Evolutionary conservation across 2,888 invertebrate species (phyloP).

Genomic region (Alcis repandata): DNA sequence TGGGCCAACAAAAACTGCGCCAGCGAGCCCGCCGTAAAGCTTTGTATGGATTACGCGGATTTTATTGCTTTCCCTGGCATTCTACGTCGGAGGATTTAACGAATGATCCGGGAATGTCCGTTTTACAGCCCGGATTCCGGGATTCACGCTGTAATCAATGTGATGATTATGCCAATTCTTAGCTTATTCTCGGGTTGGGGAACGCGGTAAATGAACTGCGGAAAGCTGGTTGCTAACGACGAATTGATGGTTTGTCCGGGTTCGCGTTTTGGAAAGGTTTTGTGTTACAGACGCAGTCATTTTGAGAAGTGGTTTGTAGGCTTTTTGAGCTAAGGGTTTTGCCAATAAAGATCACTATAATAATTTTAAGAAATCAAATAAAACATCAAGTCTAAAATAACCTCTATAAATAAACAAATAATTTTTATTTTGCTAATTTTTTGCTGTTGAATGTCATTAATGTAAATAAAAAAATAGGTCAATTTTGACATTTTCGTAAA

Average conservation of each 20-base stretch:
- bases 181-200: constrained; percentile 32
- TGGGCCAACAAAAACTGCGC: constrained; percentile 34
- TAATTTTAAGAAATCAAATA: too few relatives aligned
- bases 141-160: constrained; percentile 37
- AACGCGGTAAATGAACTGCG: constrained; percentile 26
- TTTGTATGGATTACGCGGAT: constrained; percentile 46
- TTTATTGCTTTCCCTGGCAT: constrained; percentile 45
- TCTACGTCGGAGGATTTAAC: constrained; percentile 38
- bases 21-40: constrained; percentile 34
- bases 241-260: constrained; percentile 24
- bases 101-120: constrained; percentile 39
- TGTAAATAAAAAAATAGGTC: too few relatives aligned
- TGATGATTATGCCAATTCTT: constrained; percentile 39
- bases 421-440: too few relatives aligned
- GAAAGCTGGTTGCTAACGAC: constrained; percentile 31
- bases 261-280: background rate
- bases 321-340: background rate
- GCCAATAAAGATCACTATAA: too few relatives aligned
- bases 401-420: too few relatives aligned
- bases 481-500: too few relatives aligned
- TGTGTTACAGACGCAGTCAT: background rate
- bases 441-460: too few relatives aligned
- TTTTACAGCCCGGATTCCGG: constrained; percentile 34
- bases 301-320: background rate
- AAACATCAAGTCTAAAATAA: too few relatives aligned